A percentile compares a stretch with the other conserved stretches of the same genome.
Conservation (phyloP, 2,888 invertebrate species). For the Coenonympha glycerion region DNA sequence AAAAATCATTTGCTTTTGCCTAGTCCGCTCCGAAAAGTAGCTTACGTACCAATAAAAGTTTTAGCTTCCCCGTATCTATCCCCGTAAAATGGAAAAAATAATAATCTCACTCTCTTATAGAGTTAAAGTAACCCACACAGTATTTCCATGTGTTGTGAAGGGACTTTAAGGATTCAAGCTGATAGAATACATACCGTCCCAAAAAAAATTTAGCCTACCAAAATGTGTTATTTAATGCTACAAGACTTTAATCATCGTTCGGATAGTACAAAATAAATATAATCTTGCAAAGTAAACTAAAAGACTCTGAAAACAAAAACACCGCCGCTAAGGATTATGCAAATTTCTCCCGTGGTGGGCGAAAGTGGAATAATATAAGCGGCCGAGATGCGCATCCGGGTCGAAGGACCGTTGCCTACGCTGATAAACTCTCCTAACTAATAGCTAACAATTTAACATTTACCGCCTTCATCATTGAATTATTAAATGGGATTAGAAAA, state of each 20-base stretch:
- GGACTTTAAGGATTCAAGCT: too few species aligned
- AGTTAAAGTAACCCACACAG: too few species aligned
- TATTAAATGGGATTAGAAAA: not conserved
- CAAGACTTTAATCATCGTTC: not conserved
- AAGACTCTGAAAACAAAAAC: slow-evolving; percentile 40
- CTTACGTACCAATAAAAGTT: too few species aligned
- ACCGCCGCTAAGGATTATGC: slow-evolving; percentile 51
- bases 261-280: slow-evolving; percentile 11
- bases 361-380: slow-evolving; percentile 61
- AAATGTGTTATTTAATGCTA: not conserved
- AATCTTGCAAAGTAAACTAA: slow-evolving; percentile 29
- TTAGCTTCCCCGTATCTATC: too few species aligned
- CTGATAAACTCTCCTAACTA: slow-evolving; percentile 69
- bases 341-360: slow-evolving; percentile 56
- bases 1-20: too few species aligned
- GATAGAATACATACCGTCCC: not conserved
- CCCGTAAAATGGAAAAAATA: too few species aligned
- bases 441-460: slow-evolving; percentile 47
- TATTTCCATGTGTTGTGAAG: too few species aligned
- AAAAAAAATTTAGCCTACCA: not conserved
- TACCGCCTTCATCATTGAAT: slow-evolving; percentile 8
- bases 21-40: too few species aligned
- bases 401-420: slow-evolving; percentile 42
- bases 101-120: too few species aligned
- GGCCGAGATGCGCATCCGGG: slow-evolving; percentile 43